Percentiles rank a stretch among this genome's conserved stretches.
Evolutionary conservation across 2,888 invertebrate genomes (phyloP).

Genomic region (Invenusta paracnida): DNA sequence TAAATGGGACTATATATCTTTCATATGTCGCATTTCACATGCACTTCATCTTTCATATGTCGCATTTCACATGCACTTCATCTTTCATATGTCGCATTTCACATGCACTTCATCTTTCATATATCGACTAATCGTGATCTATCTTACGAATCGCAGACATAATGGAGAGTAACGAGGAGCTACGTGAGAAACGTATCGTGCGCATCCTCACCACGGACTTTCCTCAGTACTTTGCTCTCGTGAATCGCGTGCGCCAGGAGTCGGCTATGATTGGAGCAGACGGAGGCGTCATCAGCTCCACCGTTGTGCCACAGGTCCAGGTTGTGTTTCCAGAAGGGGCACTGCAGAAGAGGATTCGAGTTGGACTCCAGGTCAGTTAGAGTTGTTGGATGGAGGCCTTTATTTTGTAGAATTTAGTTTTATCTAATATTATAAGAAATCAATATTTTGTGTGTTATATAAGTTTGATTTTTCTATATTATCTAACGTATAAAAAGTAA

Average conservation of each 20-base stretch:
- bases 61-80: no score
- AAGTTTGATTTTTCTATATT: no score
- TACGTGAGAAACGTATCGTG: constrained; percentile 80
- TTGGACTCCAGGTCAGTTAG: constrained; percentile 86
- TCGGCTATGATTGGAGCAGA: constrained; percentile 97
- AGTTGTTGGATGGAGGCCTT: background rate
- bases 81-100: no score
- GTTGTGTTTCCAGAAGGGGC: constrained; percentile 98
- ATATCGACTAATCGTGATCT: no score
- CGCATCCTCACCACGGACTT: constrained; percentile 95
- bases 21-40: no score
- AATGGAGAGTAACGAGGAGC: constrained; percentile 65
- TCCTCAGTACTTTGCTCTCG: constrained; percentile 98
- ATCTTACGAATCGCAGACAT: constrained; percentile 51
- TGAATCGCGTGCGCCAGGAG: constrained; percentile 92
- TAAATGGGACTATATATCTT: no score
- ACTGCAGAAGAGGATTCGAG: constrained; percentile 98
- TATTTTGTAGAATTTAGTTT: background rate
- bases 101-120: no score
- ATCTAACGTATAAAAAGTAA: no score
- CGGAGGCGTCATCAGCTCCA: constrained; percentile 97
- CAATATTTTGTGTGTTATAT: no score
- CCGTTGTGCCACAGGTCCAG: constrained; percentile 96
- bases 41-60: no score
- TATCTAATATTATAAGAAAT: no score